Conservation (phyloP, 2,888 invertebrate genomes). For the Sinelater perroti region DNA sequence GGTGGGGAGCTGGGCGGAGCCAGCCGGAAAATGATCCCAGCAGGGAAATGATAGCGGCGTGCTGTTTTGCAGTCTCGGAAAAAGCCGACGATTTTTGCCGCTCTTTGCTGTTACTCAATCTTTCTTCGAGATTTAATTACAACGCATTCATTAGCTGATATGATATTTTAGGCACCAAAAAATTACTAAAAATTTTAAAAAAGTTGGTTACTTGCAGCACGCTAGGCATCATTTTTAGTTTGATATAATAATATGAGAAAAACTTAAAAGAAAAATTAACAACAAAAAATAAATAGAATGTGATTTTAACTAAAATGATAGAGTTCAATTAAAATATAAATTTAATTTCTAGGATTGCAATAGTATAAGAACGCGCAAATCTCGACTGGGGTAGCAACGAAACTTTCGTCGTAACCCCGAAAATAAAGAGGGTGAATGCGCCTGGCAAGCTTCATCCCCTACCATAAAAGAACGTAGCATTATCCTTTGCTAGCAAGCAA, state of each 20-base stretch:
- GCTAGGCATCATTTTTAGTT: too few species aligned
- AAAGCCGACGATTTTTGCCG: not conserved
- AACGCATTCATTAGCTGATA: too few species aligned
- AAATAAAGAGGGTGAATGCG: slow-evolving; percentile 14
- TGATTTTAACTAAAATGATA: too few species aligned
- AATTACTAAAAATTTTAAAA: too few species aligned
- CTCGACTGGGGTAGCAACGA: slow-evolving; percentile 13
- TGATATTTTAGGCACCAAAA: too few species aligned
- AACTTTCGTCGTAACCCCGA: slow-evolving; percentile 12
- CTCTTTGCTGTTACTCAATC: too few species aligned
- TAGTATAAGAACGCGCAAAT: slow-evolving; percentile 1
- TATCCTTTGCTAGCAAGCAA: slow-evolving; percentile 52
- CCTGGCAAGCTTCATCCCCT: slow-evolving; percentile 22
- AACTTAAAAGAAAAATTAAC: too few species aligned
- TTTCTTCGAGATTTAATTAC: too few species aligned
- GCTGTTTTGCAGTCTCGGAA: slow-evolving; percentile 3
- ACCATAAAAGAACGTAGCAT: slow-evolving; percentile 36
- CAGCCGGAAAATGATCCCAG: slow-evolving; percentile 26
- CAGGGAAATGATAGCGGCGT: slow-evolving; percentile 20
- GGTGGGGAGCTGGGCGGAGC: slow-evolving; percentile 48
- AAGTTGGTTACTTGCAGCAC: too few species aligned
- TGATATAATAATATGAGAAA: too few species aligned
- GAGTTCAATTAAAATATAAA: not conserved
- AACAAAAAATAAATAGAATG: too few species aligned
- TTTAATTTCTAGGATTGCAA: not conserved